These are phyloP conservation scores for Astur gentilis DNA, from an alignment of 2,113 vertebrate genomes.

Conservation along the genomic window DNA sequence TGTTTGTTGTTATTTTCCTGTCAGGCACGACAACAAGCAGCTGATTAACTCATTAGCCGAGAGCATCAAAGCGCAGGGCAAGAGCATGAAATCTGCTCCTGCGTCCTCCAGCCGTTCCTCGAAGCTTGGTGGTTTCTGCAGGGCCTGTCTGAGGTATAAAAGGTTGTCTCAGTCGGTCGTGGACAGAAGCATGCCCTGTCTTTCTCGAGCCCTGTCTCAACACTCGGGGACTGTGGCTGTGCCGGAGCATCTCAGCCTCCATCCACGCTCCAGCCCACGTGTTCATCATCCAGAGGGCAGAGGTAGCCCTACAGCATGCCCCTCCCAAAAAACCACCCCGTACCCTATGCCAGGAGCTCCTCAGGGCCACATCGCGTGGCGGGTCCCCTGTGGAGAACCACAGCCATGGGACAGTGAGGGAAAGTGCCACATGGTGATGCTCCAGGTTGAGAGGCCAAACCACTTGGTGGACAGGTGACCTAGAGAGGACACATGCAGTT, in stretches of 20 bases:
- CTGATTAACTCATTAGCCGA: slow-evolving; percentile 28
- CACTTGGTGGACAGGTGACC: not conserved
- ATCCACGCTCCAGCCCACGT: not conserved
- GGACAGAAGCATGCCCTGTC: not conserved
- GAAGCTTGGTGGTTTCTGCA: not conserved
- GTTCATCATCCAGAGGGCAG: not conserved
- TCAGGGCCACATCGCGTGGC: accelerated
- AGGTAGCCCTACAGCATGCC: not conserved
- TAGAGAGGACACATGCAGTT: not conserved
- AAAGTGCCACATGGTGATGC: not conserved
- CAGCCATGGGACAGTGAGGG: not conserved
- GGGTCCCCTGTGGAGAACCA: not conserved
- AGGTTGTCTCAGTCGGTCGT: accelerated
- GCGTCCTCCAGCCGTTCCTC: not conserved
- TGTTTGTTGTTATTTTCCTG: slow-evolving; percentile 40
- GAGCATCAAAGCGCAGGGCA: not conserved
- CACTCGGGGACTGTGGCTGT: accelerated
- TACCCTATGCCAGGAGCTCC: not conserved
- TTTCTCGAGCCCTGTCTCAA: not conserved
- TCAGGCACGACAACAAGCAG: not conserved
- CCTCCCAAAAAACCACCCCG: not conserved
- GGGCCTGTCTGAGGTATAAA: not conserved
- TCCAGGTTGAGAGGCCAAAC: not conserved
- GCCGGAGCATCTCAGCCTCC: not conserved
- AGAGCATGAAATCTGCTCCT: not conserved